Percentiles rank a stretch among this genome's conserved stretches.
Evolutionary conservation across 2,113 vertebrate species (phyloP).

Genomic region (Halcyon senegalensis): DNA sequence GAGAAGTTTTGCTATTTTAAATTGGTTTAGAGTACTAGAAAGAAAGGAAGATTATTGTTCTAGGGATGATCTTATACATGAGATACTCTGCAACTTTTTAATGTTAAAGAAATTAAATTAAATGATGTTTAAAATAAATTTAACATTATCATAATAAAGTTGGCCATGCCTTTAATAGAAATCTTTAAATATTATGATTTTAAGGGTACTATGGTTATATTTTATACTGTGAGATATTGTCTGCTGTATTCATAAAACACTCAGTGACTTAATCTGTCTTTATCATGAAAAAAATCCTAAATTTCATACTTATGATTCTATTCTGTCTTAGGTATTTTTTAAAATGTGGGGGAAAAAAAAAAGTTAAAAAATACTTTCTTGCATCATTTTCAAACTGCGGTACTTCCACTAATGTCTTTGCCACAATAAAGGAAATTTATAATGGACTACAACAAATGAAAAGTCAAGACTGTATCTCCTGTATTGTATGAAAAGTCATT

Average conservation of each 20-base stretch:
- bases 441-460: not conserved
- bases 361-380: not conserved
- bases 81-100: conserved; percentile 21
- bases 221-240: not conserved
- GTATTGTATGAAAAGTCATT: not conserved
- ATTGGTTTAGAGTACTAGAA: conserved; percentile 51
- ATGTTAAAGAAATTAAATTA: conserved; percentile 19
- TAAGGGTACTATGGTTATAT: not conserved
- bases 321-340: not conserved
- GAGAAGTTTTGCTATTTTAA: conserved; percentile 52
- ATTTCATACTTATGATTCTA: not conserved
- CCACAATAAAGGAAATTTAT: not conserved
- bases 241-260: not conserved
- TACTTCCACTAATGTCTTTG: not conserved
- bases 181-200: not conserved
- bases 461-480: not conserved
- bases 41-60: not conserved
- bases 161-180: not conserved
- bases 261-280: not conserved
- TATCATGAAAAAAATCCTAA: not conserved
- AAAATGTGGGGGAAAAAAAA: not conserved
- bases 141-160: not conserved
- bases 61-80: not conserved
- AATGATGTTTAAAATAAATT: not conserved
- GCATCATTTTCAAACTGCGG: not conserved